Evolutionary conservation across 2,113 vertebrate species (phyloP).

Genomic region (Lophius piscatorius): DNA sequence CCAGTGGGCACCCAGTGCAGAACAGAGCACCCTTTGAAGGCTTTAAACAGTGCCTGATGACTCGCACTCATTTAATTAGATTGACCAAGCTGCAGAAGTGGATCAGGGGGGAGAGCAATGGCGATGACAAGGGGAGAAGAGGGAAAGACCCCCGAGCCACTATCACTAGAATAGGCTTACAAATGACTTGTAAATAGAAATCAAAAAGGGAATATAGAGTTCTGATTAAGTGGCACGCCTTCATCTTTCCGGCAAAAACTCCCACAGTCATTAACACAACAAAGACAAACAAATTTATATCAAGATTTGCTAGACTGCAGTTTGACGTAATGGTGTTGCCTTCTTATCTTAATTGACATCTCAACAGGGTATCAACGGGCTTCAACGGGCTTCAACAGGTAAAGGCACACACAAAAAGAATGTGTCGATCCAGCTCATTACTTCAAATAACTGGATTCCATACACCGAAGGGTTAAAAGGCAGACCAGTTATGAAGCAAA

Average conservation of each 20-base stretch:
- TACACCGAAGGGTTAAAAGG: slow-evolving; percentile 13
- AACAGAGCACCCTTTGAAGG: slow-evolving; percentile 79
- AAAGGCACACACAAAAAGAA: not conserved
- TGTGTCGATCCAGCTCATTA: not conserved
- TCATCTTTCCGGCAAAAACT: slow-evolving; percentile 17
- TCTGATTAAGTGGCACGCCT: slow-evolving; percentile 9
- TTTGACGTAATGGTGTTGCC: slow-evolving; percentile 2
- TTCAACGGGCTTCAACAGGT: not conserved
- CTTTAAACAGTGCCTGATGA: slow-evolving; percentile 80
- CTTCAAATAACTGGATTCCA: too few relatives aligned
- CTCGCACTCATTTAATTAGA: slow-evolving; percentile 78
- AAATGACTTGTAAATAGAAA: slow-evolving; percentile 42
- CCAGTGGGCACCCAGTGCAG: slow-evolving; percentile 70
- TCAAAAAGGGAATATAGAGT: slow-evolving; percentile 17
- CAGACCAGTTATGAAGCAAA: slow-evolving; percentile 16
- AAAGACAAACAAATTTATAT: slow-evolving; percentile 25
- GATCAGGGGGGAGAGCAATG: slow-evolving; percentile 25
- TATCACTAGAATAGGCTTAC: slow-evolving; percentile 14
- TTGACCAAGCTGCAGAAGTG: slow-evolving; percentile 57
- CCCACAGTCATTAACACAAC: slow-evolving; percentile 14
- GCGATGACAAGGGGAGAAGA: slow-evolving; percentile 36
- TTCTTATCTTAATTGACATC: slow-evolving; percentile 13
- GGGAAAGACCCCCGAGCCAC: slow-evolving; percentile 42
- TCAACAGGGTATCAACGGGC: not conserved
- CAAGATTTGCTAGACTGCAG: slow-evolving; percentile 4